Conservation (phyloP, 2,797 vertebrate genomes). For the Falco biarmicus region DNA sequence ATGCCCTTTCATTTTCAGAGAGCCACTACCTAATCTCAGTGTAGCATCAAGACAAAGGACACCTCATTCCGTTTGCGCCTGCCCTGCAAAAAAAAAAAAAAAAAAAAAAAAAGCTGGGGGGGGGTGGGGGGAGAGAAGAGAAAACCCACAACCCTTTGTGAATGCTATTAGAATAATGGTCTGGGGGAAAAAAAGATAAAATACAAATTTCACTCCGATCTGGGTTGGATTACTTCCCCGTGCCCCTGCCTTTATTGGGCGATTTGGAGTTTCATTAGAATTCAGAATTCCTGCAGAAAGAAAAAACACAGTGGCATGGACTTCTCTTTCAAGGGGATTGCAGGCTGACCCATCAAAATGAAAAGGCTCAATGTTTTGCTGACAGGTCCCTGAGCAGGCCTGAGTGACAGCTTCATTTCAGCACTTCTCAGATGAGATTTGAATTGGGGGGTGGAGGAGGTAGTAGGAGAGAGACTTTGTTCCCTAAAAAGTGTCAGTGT, state of each 20-base stretch:
- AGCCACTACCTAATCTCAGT: conserved; percentile 74
- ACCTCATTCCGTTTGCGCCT: conserved; percentile 64
- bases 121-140: neutral
- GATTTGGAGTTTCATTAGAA: conserved; percentile 87
- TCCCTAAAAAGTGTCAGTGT: conserved; percentile 87
- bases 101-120: accelerated
- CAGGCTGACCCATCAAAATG: conserved; percentile 86
- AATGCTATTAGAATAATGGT: conserved; percentile 76
- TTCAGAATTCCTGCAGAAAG: conserved; percentile 83
- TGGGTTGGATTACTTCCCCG: conserved; percentile 79
- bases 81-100: conserved; percentile 27
- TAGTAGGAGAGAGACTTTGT: conserved; percentile 79
- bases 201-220: conserved; percentile 81
- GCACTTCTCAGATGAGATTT: conserved; percentile 83
- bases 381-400: conserved; percentile 83
- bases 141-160: conserved; percentile 59
- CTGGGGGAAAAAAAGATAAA: conserved; percentile 67
- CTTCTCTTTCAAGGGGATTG: conserved; percentile 85
- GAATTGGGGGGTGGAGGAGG: conserved; percentile 72
- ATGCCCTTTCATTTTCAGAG: conserved; percentile 76
- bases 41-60: conserved; percentile 77
- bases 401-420: conserved; percentile 90
- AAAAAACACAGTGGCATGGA: conserved; percentile 77
- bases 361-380: conserved; percentile 85
- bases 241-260: conserved; percentile 83